A percentile compares a stretch with the other conserved stretches of the same genome.
Evolutionary conservation across 2,888 invertebrate genomes (phyloP).

Genomic region (Maniola hyperantus): DNA sequence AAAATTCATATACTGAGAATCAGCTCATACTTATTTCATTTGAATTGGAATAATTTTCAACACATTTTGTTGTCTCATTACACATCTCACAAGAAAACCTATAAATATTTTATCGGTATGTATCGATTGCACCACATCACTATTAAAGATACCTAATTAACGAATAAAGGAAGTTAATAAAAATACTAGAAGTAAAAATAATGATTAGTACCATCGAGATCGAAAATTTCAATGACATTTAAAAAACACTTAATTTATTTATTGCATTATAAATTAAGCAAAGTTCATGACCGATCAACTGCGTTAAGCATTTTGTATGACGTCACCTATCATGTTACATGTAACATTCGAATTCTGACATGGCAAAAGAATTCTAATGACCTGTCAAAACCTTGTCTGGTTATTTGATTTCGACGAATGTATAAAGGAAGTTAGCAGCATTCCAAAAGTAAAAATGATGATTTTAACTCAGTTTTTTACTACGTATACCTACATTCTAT

Average conservation of each 20-base stretch:
- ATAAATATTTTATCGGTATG: no score
- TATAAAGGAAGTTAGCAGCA: neutral
- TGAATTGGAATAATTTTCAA: no score
- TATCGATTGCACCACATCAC: no score
- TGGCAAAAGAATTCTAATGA: conserved; percentile 6
- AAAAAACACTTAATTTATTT: neutral
- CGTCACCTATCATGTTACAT: conserved; percentile 2
- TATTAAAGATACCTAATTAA: no score
- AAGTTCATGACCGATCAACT: neutral
- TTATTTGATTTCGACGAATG: conserved; percentile 1
- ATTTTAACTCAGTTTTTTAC: no score
- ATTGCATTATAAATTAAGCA: neutral
- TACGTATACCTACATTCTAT: no score
- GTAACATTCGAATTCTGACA: neutral
- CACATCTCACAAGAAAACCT: no score
- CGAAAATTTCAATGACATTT: neutral
- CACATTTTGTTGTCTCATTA: no score
- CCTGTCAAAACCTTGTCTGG: neutral
- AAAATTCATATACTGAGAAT: no score
- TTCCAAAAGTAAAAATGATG: neutral
- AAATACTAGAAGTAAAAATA: no score
- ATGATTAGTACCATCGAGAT: neutral
- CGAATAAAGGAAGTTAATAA: no score
- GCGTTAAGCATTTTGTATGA: neutral
- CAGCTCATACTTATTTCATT: no score